These are phyloP conservation scores for Pygocentrus nattereri DNA, from an alignment of 2,797 vertebrate species.

Conservation along the genomic window DNA sequence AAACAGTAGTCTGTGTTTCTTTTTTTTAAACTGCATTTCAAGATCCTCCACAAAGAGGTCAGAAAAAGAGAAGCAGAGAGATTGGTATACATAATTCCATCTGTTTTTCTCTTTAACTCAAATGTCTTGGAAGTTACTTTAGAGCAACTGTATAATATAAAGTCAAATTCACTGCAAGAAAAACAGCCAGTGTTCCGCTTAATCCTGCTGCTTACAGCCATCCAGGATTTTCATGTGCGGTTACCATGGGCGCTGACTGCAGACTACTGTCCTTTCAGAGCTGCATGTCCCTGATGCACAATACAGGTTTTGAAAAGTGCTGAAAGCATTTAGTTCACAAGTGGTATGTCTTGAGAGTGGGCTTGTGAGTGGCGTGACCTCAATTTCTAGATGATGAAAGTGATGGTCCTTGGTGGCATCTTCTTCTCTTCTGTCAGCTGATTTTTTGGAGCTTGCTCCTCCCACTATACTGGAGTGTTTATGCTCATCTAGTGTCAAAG, in stretches of 20 bases:
- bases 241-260: constrained; percentile 14
- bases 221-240: constrained; percentile 36
- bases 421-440: not conserved
- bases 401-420: not conserved
- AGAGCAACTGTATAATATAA: constrained; percentile 36
- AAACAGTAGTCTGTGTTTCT: constrained; percentile 64
- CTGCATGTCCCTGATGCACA: constrained; percentile 1
- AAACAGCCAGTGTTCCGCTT: constrained; percentile 32
- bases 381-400: constrained; percentile 7
- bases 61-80: not conserved
- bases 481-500: not conserved
- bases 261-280: constrained; percentile 12
- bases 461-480: not conserved
- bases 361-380: not conserved
- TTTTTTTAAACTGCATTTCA: constrained; percentile 41
- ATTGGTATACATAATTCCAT: constrained; percentile 12
- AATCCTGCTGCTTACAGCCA: not conserved
- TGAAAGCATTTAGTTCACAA: constrained; percentile 7
- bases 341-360: not conserved
- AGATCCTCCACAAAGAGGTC: constrained; percentile 7
- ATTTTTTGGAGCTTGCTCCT: not conserved
- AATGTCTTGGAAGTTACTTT: constrained; percentile 41
- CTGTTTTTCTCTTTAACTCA: constrained; percentile 58
- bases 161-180: constrained; percentile 41
- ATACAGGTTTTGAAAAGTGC: constrained; percentile 13